These are phyloP conservation scores for Drosophila melanosoma DNA, from an alignment of 2,888 invertebrate genomes.

Conservation along the genomic window DNA sequence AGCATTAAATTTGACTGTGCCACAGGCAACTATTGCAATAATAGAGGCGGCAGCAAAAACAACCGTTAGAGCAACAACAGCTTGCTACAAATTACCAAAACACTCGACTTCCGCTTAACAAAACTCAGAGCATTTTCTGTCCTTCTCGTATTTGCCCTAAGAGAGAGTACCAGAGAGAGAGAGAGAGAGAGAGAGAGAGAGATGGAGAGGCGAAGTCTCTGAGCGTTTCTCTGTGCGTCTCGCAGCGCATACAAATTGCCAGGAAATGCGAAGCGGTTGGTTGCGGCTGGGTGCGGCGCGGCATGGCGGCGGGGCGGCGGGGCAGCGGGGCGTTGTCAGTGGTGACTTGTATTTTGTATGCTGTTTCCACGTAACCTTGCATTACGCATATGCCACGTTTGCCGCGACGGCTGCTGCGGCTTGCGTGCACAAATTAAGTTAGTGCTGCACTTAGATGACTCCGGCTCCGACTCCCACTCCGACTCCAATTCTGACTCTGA, in stretches of 20 bases:
- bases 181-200: not conserved
- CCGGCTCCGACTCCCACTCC: not conserved
- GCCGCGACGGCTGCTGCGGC: conserved; percentile 50
- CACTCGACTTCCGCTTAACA: conserved; percentile 77
- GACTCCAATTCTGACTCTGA: not conserved
- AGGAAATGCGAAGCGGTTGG: conserved; percentile 24
- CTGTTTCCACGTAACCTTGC: conserved; percentile 40
- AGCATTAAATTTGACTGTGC: conserved; percentile 8
- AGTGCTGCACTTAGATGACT: conserved; percentile 67
- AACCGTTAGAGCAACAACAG: conserved; percentile 26
- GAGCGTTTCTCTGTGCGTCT: conserved; percentile 5
- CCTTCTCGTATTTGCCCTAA: conserved; percentile 22
- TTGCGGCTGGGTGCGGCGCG: not conserved
- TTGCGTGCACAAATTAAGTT: conserved; percentile 73
- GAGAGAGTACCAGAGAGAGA: not conserved
- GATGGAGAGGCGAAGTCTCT: not conserved
- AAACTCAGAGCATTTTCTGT: conserved; percentile 59
- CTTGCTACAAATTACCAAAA: conserved; percentile 76
- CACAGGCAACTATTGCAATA: not conserved
- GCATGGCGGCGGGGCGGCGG: not conserved
- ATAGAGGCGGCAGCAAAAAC: conserved; percentile 14
- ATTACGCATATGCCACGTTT: conserved; percentile 71
- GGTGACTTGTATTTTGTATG: conserved; percentile 21
- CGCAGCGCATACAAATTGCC: conserved; percentile 42
- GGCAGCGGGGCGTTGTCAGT: not conserved